Base-by-base conservation (phyloP, 2,888 invertebrate genomes). In the Muschampia plurimacula region DNA sequence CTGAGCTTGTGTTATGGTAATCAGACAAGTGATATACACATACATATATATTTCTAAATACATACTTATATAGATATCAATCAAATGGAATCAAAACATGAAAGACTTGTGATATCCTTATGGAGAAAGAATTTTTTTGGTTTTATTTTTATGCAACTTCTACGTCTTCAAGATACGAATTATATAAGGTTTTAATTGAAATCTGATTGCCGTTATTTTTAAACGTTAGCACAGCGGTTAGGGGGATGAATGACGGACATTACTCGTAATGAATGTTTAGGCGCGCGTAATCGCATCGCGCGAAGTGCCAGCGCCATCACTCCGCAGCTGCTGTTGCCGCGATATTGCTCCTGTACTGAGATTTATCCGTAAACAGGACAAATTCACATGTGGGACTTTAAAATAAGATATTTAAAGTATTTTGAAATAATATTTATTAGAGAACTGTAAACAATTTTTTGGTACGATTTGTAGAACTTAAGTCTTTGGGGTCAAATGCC, bases 231-330 rank as follows among this genome's bases (percentile, higher is more conserved):
- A 86, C 86, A 91, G 92, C 93, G 92, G 92, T 93, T 93, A 92
- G 91, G 89, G 86, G 91, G 90, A 93, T 93, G 93, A 93, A 94
- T 92, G 92, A 92, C 91, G 89, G 93, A 90, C 92, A 93, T 94
- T 93, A 93, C 89, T 90, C 89, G 93, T 94, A 94, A 94, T 93
- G 93, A 93, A 94, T 94, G 93, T 94, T 93, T 93, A 93, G 93
- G 92, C 92, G 55, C 92, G 90, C 93, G 93, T 93, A 93, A 93
- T 93, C 91, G 89, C 91, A 92, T 92, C 91, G 92, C 91, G 92
- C 88, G 92, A 93, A 93, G 92, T 93, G 93, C 90, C 91, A 90
- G 88, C 91, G 91, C 93, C 93, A 93, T 93, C 91, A 92, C 92
- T 86, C 84, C 88, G 84, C 93, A 93, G 93, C 93, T 93, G 93